Evolutionary conservation across 2,888 invertebrate species (phyloP).

Genomic region (Apamea anceps): DNA sequence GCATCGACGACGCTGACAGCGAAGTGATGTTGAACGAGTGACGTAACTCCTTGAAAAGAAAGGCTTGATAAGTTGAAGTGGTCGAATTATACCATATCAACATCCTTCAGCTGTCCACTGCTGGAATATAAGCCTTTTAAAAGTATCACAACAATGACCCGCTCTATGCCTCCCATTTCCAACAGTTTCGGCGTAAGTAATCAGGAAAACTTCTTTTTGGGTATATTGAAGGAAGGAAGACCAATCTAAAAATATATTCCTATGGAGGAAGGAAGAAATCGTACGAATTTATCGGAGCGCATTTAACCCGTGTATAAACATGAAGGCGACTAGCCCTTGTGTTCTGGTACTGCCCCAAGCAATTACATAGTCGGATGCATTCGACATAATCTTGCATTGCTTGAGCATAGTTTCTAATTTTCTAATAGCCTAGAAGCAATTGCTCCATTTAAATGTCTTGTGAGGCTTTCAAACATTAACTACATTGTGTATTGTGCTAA

Average conservation of each 20-base stretch:
- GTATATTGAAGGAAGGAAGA: background rate
- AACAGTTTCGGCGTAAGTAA: background rate
- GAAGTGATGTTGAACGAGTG: conserved; percentile 93
- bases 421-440: conserved; percentile 7
- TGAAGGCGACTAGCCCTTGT: background rate
- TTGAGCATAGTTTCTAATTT: conserved; percentile 12
- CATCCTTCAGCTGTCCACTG: background rate
- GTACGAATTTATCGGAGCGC: background rate
- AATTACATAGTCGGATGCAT: background rate
- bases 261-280: background rate
- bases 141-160: background rate
- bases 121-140: background rate
- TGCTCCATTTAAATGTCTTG: conserved; percentile 20
- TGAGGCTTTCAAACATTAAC: conserved; percentile 28
- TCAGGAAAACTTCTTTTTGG: background rate
- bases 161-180: background rate
- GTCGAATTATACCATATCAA: too few relatives aligned
- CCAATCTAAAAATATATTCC: background rate
- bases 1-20: conserved; percentile 90
- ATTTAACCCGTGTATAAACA: background rate
- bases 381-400: background rate
- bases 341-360: background rate
- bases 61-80: background rate
- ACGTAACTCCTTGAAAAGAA: conserved; percentile 90
- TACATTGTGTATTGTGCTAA: conserved; percentile 52